These are phyloP conservation scores for Psettodes erumei DNA, from an alignment of 2,113 vertebrate genomes.

Conservation along the genomic window DNA sequence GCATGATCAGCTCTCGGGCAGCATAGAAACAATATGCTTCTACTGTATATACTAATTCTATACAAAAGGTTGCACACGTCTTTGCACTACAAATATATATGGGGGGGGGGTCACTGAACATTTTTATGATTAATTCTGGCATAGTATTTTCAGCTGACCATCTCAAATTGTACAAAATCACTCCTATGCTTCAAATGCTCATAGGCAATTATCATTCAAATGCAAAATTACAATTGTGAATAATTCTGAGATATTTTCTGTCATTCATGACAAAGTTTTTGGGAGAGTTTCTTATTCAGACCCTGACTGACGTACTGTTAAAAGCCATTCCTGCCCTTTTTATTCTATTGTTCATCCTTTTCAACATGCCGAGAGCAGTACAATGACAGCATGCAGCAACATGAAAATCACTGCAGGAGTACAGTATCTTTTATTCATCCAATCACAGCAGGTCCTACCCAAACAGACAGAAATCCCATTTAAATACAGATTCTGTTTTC, in stretches of 20 bases:
- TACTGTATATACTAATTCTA: no score
- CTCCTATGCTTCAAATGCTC: no score
- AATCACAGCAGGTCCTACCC: conserved; percentile 25
- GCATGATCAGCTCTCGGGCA: conserved; percentile 65
- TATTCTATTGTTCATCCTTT: conserved; percentile 12
- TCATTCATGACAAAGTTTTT: neutral
- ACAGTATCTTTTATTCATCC: conserved; percentile 2
- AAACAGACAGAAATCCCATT: conserved; percentile 10
- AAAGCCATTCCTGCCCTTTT: conserved; percentile 3
- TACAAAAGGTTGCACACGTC: neutral
- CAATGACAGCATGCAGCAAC: neutral
- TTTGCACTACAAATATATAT: neutral
- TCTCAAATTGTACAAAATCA: no score
- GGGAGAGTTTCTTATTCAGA: neutral
- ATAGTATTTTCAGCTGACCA: neutral
- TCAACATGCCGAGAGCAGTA: neutral
- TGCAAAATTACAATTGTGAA: no score
- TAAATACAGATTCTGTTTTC: conserved; percentile 35
- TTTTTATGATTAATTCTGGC: neutral
- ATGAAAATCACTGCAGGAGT: neutral
- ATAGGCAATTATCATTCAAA: no score
- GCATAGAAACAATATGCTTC: no score
- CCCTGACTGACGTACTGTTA: neutral
- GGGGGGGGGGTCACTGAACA: no score
- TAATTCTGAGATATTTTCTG: no score